Evolutionary conservation across 2,113 vertebrate genomes (phyloP).

Genomic region (Erythrolamprus reginae): DNA sequence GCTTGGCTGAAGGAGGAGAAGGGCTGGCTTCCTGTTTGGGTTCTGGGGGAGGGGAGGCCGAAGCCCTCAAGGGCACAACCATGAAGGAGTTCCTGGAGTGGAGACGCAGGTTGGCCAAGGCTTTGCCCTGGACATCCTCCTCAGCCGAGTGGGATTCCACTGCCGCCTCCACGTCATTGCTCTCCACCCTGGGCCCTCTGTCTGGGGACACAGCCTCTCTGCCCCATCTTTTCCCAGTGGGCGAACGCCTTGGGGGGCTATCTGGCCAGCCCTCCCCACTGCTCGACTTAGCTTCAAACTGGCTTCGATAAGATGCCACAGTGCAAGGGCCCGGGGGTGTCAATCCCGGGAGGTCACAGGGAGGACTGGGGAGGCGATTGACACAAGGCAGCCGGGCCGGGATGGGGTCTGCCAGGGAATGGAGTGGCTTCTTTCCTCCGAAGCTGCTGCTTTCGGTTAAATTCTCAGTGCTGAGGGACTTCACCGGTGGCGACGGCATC

Average conservation of each 20-base stretch:
- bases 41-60: background rate
- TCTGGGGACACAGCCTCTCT: constrained; percentile 32
- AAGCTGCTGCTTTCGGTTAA: constrained; percentile 41
- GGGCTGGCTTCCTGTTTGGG: constrained; percentile 16
- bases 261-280: constrained; percentile 7
- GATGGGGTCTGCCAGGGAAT: background rate
- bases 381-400: background rate
- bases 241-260: background rate
- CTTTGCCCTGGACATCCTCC: constrained; percentile 56
- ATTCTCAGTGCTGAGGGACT: constrained; percentile 75
- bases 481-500: constrained; percentile 31
- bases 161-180: background rate
- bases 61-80: constrained; percentile 1
- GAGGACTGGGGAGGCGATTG: background rate
- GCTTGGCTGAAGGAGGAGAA: background rate
- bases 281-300: constrained; percentile 11
- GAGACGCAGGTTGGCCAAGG: constrained; percentile 34
- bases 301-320: constrained; percentile 20
- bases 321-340: background rate
- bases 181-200: background rate
- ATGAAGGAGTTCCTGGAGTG: constrained; percentile 31
- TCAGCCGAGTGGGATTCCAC: constrained; percentile 5
- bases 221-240: constrained; percentile 20
- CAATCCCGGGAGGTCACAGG: constrained; percentile 9
- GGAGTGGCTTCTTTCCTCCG: background rate